Conservation (phyloP, 1,140 invertebrate genomes). For the Papilio helenus region DNA sequence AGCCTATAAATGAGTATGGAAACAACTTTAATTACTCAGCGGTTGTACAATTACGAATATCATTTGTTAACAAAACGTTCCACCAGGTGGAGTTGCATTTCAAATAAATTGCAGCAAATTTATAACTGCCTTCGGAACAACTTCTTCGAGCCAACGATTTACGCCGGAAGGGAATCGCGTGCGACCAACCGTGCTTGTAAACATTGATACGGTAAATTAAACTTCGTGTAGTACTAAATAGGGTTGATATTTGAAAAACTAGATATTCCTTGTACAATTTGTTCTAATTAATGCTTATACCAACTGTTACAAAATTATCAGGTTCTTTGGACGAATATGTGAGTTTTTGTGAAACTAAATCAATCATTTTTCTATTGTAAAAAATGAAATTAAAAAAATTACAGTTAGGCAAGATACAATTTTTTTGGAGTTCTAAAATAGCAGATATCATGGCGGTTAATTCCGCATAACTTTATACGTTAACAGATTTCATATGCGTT, state of each 20-base stretch:
- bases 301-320: slow-evolving; percentile 27
- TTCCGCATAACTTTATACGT: too few relatives aligned
- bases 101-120: slow-evolving; percentile 25
- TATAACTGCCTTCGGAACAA: slow-evolving; percentile 26
- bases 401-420: too few relatives aligned
- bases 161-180: slow-evolving; percentile 25
- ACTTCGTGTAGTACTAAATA: background rate
- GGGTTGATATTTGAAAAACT: background rate
- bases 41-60: slow-evolving; percentile 20
- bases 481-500: too few relatives aligned
- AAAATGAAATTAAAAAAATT: too few relatives aligned
- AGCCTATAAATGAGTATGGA: background rate
- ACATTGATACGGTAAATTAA: background rate
- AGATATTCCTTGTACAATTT: background rate
- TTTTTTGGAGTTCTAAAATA: too few relatives aligned
- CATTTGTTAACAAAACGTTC: slow-evolving; percentile 25
- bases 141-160: slow-evolving; percentile 24
- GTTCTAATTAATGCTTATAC: slow-evolving; percentile 18
- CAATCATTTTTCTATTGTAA: background rate
- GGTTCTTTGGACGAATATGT: background rate
- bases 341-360: background rate
- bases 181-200: background rate
- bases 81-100: slow-evolving; percentile 19
- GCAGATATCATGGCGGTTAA: too few relatives aligned
- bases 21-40: slow-evolving; percentile 7